phyloP scores from a whole-genome alignment of 2,888 invertebrate species.

The Trachelus stipa region DNA sequence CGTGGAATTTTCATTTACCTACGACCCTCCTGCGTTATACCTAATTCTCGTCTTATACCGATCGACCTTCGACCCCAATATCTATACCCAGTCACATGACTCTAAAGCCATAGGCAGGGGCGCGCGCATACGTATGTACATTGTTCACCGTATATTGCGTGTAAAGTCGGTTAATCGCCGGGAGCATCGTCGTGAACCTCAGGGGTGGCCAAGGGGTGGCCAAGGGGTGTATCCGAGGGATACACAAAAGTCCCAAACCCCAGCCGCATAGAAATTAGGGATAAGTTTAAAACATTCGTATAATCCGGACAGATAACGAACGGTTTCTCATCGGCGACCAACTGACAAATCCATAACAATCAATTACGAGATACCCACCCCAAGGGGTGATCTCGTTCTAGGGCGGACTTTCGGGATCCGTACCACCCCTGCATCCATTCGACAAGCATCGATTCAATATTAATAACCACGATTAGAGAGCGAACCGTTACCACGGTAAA shows the following conservation, averaged over 20 bases:
- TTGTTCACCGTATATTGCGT: neutral
- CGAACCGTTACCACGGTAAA: constrained; percentile 31
- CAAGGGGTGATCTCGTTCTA: constrained; percentile 21
- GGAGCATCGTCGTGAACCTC: neutral
- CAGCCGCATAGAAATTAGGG: constrained; percentile 26
- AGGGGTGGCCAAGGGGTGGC: constrained; percentile 23
- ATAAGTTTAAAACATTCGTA: constrained; percentile 31
- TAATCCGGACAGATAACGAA: constrained; percentile 32
- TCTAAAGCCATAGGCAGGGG: neutral
- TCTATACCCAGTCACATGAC: too few species aligned
- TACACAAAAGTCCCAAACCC: constrained; percentile 21
- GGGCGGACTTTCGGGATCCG: constrained; percentile 12
- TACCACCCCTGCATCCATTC: constrained; percentile 6
- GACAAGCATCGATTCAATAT: constrained; percentile 53
- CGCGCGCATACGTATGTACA: neutral
- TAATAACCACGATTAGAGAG: constrained; percentile 55
- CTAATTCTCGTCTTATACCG: too few species aligned
- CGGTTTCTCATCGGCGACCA: constrained; percentile 17
- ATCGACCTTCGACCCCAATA: too few species aligned
- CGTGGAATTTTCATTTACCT: too few species aligned
- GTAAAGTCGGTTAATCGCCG: neutral
- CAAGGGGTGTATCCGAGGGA: constrained; percentile 25
- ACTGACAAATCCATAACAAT: constrained; percentile 54
- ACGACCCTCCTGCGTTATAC: too few species aligned
- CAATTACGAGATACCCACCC: constrained; percentile 44